phyloP scores from a whole-genome alignment of 2,888 invertebrate species.

The Onthophagus sagittarius region DNA sequence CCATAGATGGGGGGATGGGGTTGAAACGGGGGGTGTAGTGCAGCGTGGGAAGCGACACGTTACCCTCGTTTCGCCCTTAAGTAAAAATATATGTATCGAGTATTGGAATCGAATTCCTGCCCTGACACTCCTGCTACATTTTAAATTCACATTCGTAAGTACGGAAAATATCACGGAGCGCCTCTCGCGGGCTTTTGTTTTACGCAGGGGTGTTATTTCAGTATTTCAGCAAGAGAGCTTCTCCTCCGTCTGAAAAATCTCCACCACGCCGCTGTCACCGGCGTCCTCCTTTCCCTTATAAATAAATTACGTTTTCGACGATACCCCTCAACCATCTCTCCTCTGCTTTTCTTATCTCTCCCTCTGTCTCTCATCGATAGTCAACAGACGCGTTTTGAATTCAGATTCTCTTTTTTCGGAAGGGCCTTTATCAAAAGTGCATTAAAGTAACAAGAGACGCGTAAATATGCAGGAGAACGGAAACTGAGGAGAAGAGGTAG shows the following conservation, averaged over 20 bases:
- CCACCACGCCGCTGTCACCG: not conserved
- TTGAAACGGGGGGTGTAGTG: not conserved
- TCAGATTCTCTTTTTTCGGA: not conserved
- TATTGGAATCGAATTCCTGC: conserved; percentile 47
- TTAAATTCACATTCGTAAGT: conserved; percentile 49
- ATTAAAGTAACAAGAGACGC: not conserved
- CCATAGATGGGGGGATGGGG: conserved; percentile 31
- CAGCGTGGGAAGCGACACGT: conserved; percentile 23
- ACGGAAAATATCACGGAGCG: conserved; percentile 29
- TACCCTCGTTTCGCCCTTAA: conserved; percentile 45
- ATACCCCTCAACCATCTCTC: not conserved
- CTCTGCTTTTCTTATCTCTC: not conserved
- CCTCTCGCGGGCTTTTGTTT: conserved; percentile 25
- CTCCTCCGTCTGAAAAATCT: not conserved
- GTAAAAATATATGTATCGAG: conserved; percentile 51
- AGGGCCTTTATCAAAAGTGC: not conserved
- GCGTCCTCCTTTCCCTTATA: not conserved
- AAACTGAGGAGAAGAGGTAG: not conserved
- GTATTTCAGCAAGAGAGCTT: conserved; percentile 16
- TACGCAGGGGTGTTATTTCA: conserved; percentile 23
- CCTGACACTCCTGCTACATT: conserved; percentile 46
- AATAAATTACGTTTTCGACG: not conserved
- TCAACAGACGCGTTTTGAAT: not conserved
- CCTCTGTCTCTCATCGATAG: not conserved
- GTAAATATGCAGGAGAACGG: not conserved